Conservation (phyloP, 2,113 vertebrate species). For the Centrocercus urophasianus region DNA sequence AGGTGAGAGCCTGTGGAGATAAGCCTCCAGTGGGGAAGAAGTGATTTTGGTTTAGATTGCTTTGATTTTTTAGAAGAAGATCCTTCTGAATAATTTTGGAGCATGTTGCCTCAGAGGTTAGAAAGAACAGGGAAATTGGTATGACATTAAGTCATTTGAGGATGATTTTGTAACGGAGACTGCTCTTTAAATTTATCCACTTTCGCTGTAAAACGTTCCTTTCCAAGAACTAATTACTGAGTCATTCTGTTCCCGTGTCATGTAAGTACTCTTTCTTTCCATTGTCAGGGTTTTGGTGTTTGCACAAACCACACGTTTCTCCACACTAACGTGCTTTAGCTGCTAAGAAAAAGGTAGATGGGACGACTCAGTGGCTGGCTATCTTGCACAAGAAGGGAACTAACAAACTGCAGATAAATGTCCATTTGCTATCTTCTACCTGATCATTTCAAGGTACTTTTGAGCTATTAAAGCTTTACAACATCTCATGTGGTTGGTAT, state of each 20-base stretch:
- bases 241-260: conserved; percentile 3
- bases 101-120: background rate
- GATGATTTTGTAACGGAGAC: background rate
- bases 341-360: background rate
- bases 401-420: conserved; percentile 8
- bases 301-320: background rate
- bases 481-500: background rate
- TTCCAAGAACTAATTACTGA: conserved; percentile 45
- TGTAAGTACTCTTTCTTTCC: background rate
- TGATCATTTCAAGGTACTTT: conserved; percentile 25
- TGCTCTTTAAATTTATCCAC: conserved; percentile 19
- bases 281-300: background rate
- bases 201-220: conserved; percentile 38
- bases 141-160: background rate
- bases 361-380: background rate
- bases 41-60: background rate
- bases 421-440: background rate
- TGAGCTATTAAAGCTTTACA: conserved; percentile 26
- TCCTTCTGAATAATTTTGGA: background rate
- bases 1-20: background rate
- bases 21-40: background rate
- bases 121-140: background rate
- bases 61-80: conserved; percentile 14
- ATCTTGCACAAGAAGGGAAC: background rate
- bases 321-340: background rate